Evolutionary conservation across 2,113 vertebrate species (phyloP).

Genomic region (Microtus montanus): DNA sequence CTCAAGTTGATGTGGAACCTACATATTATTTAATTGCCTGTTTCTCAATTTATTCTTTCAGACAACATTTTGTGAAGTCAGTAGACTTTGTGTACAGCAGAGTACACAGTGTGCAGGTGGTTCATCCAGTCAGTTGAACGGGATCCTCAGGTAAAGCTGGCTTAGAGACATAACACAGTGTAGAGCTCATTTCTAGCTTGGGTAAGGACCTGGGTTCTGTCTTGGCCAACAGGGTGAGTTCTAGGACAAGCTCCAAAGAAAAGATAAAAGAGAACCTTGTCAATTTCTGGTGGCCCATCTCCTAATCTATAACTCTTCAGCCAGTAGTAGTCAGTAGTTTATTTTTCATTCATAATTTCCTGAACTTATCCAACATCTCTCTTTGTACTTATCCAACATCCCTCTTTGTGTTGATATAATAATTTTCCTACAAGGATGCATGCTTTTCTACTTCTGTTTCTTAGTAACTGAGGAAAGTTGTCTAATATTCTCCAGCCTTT

Average conservation of each 20-base stretch:
- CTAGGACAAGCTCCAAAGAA: no score
- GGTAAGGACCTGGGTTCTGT: not conserved
- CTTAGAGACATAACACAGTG: not conserved
- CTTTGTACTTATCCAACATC: not conserved
- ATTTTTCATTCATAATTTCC: not conserved
- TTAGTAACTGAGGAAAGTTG: not conserved
- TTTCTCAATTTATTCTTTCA: not conserved
- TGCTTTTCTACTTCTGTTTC: not conserved
- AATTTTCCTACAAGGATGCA: not conserved
- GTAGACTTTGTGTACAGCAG: not conserved
- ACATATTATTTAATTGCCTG: not conserved
- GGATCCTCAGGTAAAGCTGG: not conserved
- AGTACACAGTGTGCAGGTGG: not conserved
- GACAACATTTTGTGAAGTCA: not conserved
- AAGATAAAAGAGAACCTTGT: not conserved
- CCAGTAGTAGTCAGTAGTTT: not conserved
- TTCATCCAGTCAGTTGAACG: not conserved
- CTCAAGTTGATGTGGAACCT: not conserved
- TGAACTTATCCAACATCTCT: not conserved
- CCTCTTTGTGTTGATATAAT: not conserved
- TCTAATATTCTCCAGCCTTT: conserved; percentile 34
- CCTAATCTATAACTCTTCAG: not conserved
- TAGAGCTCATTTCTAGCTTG: not conserved
- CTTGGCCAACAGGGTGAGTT: no score
- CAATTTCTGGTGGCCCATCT: not conserved